A percentile compares a stretch with the other conserved stretches of the same genome.
phyloP scores from a whole-genome alignment of 2,797 vertebrate genomes.

The Brachyrhaphis roseni region DNA sequence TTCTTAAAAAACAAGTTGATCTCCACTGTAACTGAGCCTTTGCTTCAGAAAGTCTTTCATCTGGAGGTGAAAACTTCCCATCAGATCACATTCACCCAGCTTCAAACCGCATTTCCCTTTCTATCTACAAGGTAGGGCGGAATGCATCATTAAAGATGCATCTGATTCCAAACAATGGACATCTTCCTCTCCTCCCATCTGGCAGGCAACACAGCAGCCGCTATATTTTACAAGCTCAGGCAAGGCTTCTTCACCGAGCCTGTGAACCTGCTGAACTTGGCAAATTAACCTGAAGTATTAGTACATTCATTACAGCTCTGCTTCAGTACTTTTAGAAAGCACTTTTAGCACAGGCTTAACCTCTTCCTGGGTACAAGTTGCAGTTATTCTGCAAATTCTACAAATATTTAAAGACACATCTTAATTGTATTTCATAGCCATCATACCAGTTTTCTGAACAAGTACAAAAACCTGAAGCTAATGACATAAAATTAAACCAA shows the following conservation, averaged over 20 bases:
- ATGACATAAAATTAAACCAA: background rate
- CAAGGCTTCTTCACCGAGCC: background rate
- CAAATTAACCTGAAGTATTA: slow-evolving; percentile 1
- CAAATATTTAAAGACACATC: slow-evolving; percentile 8
- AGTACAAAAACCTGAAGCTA: slow-evolving; percentile 1
- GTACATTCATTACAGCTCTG: background rate
- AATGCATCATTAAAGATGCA: background rate
- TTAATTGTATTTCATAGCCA: slow-evolving; percentile 32
- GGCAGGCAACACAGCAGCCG: background rate
- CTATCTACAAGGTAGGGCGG: background rate
- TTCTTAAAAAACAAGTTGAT: background rate
- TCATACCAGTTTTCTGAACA: background rate
- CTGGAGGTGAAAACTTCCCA: slow-evolving; percentile 8
- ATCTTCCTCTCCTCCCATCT: background rate
- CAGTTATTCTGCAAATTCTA: no score
- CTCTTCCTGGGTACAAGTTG: background rate
- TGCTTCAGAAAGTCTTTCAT: background rate
- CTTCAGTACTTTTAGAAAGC: background rate
- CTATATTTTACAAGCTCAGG: background rate
- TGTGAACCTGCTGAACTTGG: slow-evolving; percentile 11
- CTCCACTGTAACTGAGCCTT: background rate
- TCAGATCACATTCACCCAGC: background rate
- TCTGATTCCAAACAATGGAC: background rate
- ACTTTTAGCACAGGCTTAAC: background rate
- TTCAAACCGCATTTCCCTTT: slow-evolving; percentile 1